Percentiles rank a stretch among this genome's conserved stretches.
phyloP scores from a whole-genome alignment of 2,113 vertebrate genomes.

The Nothoprocta perdicaria region DNA sequence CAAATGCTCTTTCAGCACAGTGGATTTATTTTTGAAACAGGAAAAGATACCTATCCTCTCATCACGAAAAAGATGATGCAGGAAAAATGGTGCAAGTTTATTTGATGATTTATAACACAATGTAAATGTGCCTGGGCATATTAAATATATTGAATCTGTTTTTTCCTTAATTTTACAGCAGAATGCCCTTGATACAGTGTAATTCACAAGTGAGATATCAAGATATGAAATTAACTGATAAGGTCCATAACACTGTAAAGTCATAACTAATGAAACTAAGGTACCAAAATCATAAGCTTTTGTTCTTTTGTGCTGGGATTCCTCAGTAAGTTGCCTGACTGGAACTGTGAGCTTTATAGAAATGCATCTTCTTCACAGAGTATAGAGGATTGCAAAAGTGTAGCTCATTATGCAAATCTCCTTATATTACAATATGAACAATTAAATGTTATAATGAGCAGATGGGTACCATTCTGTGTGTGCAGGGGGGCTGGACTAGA shows the following conservation, averaged over 20 bases:
- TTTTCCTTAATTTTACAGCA: not conserved
- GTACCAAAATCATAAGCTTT: not conserved
- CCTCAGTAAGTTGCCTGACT: not conserved
- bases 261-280: not conserved
- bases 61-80: not conserved
- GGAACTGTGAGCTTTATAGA: not conserved
- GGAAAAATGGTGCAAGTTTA: not conserved
- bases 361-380: not conserved
- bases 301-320: not conserved
- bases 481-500: no score
- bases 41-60: not conserved
- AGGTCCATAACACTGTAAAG: not conserved
- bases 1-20: not conserved
- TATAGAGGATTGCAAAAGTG: accelerated
- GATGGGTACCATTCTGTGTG: not conserved
- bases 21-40: not conserved
- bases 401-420: not conserved
- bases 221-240: not conserved
- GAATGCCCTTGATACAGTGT: not conserved
- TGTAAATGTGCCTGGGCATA: not conserved
- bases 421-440: not conserved
- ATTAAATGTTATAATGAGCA: not conserved
- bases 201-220: conserved; percentile 2
- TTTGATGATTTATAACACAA: not conserved
- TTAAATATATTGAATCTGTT: not conserved